These are phyloP conservation scores for Lasioglossum morio DNA, from an alignment of 2,888 invertebrate genomes.

Conservation along the genomic window DNA sequence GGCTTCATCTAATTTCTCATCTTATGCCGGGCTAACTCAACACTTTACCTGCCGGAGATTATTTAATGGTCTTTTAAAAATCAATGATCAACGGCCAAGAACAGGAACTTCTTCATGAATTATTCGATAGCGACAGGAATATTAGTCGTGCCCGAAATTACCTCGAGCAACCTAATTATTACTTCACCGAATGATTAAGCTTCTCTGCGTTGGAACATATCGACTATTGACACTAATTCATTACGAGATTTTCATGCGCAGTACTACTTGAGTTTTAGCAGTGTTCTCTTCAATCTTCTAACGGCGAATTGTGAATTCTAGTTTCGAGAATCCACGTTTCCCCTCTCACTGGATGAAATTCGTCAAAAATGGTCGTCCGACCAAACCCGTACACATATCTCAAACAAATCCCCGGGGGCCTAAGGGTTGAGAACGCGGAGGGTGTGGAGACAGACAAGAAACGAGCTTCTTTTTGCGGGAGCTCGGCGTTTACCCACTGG, in stretches of 20 bases:
- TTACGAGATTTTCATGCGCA: background rate
- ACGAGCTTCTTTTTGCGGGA: slow-evolving; percentile 9
- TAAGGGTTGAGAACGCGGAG: background rate
- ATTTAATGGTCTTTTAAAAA: slow-evolving; percentile 3
- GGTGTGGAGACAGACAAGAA: background rate
- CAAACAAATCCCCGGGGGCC: background rate
- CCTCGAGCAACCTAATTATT: background rate
- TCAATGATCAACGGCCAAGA: slow-evolving; percentile 3
- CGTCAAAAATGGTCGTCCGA: background rate
- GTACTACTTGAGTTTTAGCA: background rate
- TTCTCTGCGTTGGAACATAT: background rate
- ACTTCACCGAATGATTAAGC: background rate
- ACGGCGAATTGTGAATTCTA: background rate
- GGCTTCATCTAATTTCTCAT: slow-evolving; percentile 8
- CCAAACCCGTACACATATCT: background rate
- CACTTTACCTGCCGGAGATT: background rate
- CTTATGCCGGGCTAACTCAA: background rate
- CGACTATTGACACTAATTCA: background rate
- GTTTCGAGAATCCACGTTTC: background rate
- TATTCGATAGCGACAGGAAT: background rate
- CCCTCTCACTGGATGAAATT: background rate
- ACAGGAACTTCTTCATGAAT: background rate
- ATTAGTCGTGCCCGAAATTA: background rate
- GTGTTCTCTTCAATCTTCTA: background rate
- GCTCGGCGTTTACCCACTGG: background rate